Evolutionary conservation across 1,140 invertebrate genomes (phyloP).

Genomic region (Phymastichus coffea): DNA sequence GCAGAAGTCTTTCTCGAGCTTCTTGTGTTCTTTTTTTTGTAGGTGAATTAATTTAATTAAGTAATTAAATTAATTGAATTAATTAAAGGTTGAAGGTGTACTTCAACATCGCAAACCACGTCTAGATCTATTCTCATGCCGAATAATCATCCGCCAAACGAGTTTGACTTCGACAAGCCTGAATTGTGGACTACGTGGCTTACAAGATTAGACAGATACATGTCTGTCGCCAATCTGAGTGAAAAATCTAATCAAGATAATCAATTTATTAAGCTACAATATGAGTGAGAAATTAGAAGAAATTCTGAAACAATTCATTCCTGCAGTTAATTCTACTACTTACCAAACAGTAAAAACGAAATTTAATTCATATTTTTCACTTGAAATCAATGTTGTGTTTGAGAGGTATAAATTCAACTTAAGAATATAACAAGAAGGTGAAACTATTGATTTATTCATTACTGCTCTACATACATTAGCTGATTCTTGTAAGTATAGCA

Average conservation of each 20-base stretch:
- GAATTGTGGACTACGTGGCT: constrained; percentile 31
- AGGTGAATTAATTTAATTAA: too few species aligned
- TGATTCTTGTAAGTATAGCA: constrained; percentile 44
- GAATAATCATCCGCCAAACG: background rate
- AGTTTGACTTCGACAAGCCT: constrained; percentile 25
- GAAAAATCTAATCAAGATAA: constrained; percentile 31
- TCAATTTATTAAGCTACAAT: constrained; percentile 35
- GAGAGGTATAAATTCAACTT: constrained; percentile 46
- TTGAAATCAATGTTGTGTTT: constrained; percentile 40
- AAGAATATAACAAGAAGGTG: constrained; percentile 36
- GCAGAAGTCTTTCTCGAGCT: too few species aligned
- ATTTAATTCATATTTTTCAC: constrained; percentile 41
- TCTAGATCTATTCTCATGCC: too few species aligned
- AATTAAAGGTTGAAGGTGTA: too few species aligned
- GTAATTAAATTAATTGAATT: too few species aligned
- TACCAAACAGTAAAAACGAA: constrained; percentile 28
- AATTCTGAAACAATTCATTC: constrained; percentile 28
- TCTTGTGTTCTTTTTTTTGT: too few species aligned
- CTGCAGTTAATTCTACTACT: constrained; percentile 8
- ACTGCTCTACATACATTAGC: constrained; percentile 40
- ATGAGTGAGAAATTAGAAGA: constrained; percentile 37
- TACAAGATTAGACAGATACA: constrained; percentile 33
- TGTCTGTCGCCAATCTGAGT: constrained; percentile 28
- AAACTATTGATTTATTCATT: constrained; percentile 44
- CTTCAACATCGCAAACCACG: too few species aligned